These are phyloP conservation scores for Carduelis carduelis DNA, from an alignment of 2,797 vertebrate genomes.

Conservation along the genomic window DNA sequence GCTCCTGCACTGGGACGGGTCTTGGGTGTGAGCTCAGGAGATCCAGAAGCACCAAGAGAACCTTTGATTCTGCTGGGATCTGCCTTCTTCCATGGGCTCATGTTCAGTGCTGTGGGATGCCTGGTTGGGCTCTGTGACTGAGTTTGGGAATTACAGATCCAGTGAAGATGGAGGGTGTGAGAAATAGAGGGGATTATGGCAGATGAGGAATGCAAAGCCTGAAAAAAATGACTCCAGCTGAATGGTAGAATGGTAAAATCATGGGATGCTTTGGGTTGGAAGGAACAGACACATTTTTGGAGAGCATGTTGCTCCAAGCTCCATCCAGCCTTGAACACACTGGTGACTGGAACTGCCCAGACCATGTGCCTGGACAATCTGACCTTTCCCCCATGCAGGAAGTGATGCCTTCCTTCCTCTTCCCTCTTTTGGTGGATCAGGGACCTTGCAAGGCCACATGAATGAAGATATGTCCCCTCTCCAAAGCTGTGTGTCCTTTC, in stretches of 20 bases:
- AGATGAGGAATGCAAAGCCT: not conserved
- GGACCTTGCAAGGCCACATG: not conserved
- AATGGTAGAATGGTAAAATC: not conserved
- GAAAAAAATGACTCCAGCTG: not conserved
- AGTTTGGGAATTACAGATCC: not conserved
- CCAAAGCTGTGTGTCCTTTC: fast-evolving
- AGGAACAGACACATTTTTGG: not conserved
- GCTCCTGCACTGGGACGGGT: not conserved
- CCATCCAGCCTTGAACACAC: not conserved
- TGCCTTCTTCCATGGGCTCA: not conserved
- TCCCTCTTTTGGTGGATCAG: not conserved
- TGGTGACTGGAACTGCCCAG: not conserved
- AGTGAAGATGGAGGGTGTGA: not conserved
- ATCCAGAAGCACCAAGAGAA: not conserved
- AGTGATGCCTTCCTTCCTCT: not conserved
- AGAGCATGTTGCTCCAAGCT: not conserved
- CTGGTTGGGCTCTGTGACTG: not conserved
- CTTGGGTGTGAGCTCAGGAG: not conserved
- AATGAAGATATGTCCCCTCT: not conserved
- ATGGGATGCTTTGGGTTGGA: not conserved
- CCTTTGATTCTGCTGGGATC: not conserved
- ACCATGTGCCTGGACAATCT: fast-evolving
- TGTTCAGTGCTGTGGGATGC: not conserved
- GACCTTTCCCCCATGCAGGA: not conserved
- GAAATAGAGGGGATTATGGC: not conserved